Base-by-base conservation (phyloP, 2,113 vertebrate species). In the Sinosuthora webbiana region DNA sequence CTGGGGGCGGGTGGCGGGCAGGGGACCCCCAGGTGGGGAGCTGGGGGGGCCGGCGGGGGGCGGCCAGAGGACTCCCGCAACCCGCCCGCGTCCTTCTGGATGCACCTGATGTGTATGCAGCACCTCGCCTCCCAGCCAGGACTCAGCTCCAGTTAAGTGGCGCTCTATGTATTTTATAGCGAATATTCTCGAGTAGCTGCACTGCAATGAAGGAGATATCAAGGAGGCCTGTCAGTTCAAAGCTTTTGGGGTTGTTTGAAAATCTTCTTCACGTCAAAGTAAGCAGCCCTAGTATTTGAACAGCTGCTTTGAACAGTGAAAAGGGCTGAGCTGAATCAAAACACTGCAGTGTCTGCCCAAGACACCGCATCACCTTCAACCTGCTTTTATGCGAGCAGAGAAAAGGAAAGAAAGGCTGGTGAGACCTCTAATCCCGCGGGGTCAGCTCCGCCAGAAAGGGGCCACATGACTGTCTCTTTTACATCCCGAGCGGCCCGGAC, bases 221-320 rank as follows among this genome's bases (percentile, higher is more conserved):
- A 96, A 97, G 97, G 98, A 97, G 97, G 96, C 96, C 97, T 97
- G 98, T 97, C 98, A 98, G 98, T 98, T 98, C 98, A 98, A 98
- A 98, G 98, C 98, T 86, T 98, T 97, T 91, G 94, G 93, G 95
- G 94, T 94, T 97, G 97, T 98, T 98, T 98, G 98, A 98, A 97
- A 98, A 98, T 97, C 97, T 97, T 96, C 97, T 97, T 92, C 97
- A 93, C 97, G 96, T 98, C 97, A 98, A 89, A 96, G 93, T 95
- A 95, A 98, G 97, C 97, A 97, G 97, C 93, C 96, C 97, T 94
- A 85, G 94, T 97, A 97, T 98, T 98, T 98, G 97, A 98, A 98
- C 98, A 98, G 97, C 98, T 97, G 98, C 98, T 98, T 98, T 98
- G 97, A 98, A 98, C 97, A 94, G 97, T 96, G 97, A 96, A 98